Conservation (phyloP, 2,113 vertebrate genomes). For the Dromiciops gliroides region DNA sequence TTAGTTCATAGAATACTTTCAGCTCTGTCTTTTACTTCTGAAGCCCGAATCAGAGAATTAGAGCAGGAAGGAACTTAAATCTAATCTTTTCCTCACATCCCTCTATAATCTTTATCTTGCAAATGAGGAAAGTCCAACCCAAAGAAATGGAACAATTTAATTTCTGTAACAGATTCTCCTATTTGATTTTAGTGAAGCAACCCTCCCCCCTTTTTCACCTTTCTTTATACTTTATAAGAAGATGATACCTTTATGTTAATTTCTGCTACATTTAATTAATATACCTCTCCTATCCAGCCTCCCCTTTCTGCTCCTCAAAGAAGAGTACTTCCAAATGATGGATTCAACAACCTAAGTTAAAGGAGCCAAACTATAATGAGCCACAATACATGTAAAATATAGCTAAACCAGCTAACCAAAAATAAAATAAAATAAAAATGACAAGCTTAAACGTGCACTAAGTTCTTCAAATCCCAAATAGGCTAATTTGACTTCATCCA, state of each 20-base stretch:
- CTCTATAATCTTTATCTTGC: no score
- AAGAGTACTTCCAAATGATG: neutral
- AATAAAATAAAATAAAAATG: neutral
- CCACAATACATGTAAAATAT: slow-evolving; percentile 23
- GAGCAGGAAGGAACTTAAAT: no score
- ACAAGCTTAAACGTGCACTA: slow-evolving; percentile 21
- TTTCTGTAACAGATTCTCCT: no score
- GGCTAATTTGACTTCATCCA: neutral
- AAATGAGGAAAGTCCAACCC: no score
- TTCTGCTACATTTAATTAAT: neutral
- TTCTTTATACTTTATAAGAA: no score
- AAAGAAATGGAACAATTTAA: no score
- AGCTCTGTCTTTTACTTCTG: no score
- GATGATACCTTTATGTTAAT: no score
- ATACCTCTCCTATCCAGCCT: neutral
- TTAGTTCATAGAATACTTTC: no score
- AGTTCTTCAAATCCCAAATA: neutral
- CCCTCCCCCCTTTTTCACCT: neutral
- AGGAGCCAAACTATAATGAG: slow-evolving; percentile 4
- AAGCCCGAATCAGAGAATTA: no score
- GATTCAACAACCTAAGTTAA: slow-evolving; percentile 4
- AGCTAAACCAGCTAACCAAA: neutral
- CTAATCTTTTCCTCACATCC: no score
- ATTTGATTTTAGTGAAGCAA: neutral
- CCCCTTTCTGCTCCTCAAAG: no score